Evolutionary conservation across 2,888 invertebrate species (phyloP).

Genomic region (Colletes collaris): DNA sequence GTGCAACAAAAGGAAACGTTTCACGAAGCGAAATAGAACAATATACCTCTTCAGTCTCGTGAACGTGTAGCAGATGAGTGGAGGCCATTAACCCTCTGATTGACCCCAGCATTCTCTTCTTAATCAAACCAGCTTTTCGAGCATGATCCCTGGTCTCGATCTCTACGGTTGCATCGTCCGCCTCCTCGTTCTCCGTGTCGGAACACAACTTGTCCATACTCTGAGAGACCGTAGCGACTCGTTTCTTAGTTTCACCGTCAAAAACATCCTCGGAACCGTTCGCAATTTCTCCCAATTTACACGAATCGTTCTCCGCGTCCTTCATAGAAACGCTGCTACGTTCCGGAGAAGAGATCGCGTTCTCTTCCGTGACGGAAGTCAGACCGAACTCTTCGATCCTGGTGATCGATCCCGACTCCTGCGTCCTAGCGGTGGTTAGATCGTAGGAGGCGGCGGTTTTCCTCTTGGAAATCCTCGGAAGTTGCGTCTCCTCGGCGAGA

Average conservation of each 20-base stretch:
- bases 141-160: slow-evolving; percentile 57
- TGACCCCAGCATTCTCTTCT: slow-evolving; percentile 81
- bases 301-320: background rate
- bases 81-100: slow-evolving; percentile 81
- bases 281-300: slow-evolving; percentile 62
- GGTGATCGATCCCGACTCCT: slow-evolving; percentile 69
- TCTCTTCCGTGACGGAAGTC: slow-evolving; percentile 40
- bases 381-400: slow-evolving; percentile 77
- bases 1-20: background rate
- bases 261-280: slow-evolving; percentile 72
- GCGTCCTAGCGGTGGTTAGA: slow-evolving; percentile 71
- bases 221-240: slow-evolving; percentile 71
- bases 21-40: slow-evolving; percentile 9
- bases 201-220: slow-evolving; percentile 75
- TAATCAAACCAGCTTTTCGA: slow-evolving; percentile 77
- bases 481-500: slow-evolving; percentile 45
- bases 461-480: slow-evolving; percentile 8
- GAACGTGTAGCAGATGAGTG: slow-evolving; percentile 78
- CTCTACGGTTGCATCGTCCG: slow-evolving; percentile 23
- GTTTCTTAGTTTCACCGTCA: slow-evolving; percentile 41
- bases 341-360: background rate
- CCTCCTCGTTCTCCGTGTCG: slow-evolving; percentile 55
- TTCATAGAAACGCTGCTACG: background rate
- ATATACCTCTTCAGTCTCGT: slow-evolving; percentile 79
- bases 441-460: slow-evolving; percentile 76